Conservation (phyloP, 1,140 invertebrate species). For the Drosophila pruinosa region DNA sequence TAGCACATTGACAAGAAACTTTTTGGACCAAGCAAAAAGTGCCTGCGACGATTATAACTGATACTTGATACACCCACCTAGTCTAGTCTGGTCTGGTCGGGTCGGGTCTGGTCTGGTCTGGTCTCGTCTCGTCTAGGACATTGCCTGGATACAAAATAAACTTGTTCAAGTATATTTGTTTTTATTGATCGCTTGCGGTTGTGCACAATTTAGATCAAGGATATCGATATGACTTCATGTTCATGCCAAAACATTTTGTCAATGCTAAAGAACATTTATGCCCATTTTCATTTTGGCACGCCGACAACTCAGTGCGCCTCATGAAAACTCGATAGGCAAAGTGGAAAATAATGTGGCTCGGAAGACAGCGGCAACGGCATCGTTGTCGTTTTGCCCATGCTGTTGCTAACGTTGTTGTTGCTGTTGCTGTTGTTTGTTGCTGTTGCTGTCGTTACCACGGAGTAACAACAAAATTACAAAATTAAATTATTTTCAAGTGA, state of each 20-base stretch:
- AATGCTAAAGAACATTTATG: constrained; percentile 71
- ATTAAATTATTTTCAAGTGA: constrained; percentile 72
- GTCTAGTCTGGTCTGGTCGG: too few relatives aligned
- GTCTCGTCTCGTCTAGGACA: too few relatives aligned
- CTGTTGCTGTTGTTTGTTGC: not conserved
- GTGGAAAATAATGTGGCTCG: constrained; percentile 74
- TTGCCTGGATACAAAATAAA: constrained; percentile 48
- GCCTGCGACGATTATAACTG: not conserved
- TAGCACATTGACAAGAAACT: constrained; percentile 9
- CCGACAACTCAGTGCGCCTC: constrained; percentile 44
- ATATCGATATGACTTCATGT: constrained; percentile 66
- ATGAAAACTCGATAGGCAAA: constrained; percentile 69
- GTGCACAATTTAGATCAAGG: constrained; percentile 79
- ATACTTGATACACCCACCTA: not conserved
- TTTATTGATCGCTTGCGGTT: constrained; percentile 77
- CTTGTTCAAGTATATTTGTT: constrained; percentile 51
- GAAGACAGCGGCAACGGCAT: constrained; percentile 31
- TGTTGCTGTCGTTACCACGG: constrained; percentile 31
- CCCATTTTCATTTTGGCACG: constrained; percentile 69
- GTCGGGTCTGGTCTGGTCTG: too few relatives aligned
- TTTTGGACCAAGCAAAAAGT: not conserved
- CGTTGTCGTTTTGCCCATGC: not conserved
- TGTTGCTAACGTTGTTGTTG: not conserved
- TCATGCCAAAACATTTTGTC: constrained; percentile 72
- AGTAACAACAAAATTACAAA: constrained; percentile 61